Conservation (phyloP, 2,113 vertebrate species). For the Ailurus styani region DNA sequence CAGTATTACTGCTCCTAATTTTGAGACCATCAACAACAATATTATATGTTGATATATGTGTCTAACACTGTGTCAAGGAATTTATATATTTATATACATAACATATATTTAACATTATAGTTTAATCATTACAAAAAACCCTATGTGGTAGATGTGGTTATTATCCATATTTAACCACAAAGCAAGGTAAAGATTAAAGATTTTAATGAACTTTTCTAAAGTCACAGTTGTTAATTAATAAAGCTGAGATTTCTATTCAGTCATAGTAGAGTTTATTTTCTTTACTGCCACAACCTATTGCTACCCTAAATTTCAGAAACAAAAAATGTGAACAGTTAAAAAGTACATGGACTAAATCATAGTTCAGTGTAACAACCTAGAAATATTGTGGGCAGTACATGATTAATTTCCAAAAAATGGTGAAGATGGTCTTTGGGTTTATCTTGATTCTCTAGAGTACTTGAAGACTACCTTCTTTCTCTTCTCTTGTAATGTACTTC, state of each 20-base stretch:
- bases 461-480: neutral
- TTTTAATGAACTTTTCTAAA: neutral
- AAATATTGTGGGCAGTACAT: neutral
- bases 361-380: neutral
- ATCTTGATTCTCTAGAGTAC: neutral
- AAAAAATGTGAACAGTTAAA: neutral
- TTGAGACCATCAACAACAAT: neutral
- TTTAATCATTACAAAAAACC: neutral
- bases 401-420: neutral
- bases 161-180: neutral
- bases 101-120: neutral
- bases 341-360: neutral
- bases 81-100: neutral
- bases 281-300: neutral
- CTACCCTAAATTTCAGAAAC: neutral
- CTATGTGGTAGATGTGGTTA: neutral
- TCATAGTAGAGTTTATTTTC: neutral
- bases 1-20: neutral
- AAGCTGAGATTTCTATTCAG: neutral
- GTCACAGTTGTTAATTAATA: neutral
- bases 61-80: neutral
- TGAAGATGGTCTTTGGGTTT: neutral
- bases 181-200: neutral
- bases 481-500: neutral
- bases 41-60: neutral